Conservation (phyloP, 2,888 invertebrate species). For the Capitulum mitella region DNA sequence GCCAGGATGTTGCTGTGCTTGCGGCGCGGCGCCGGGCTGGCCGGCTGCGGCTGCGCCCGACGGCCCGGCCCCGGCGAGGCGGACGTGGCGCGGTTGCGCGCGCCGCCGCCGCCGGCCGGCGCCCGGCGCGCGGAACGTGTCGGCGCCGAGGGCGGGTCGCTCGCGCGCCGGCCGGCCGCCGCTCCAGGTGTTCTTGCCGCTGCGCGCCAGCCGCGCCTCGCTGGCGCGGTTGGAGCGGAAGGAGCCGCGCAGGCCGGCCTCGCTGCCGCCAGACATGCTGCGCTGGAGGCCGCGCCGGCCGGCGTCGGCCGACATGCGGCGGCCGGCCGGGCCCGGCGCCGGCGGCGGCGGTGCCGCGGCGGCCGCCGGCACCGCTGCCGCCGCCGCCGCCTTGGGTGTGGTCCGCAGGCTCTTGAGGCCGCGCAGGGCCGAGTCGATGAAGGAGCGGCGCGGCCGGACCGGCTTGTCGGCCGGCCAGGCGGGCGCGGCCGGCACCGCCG, state of each 20-base stretch:
- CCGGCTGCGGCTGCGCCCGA: neutral
- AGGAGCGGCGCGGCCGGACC: neutral
- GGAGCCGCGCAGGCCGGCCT: conserved; percentile 14
- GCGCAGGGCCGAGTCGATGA: conserved; percentile 16
- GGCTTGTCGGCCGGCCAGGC: neutral
- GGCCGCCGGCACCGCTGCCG: too few species aligned
- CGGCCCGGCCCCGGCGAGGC: conserved; percentile 38
- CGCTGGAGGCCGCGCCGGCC: conserved; percentile 13
- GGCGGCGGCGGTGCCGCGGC: neutral
- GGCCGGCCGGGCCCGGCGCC: neutral
- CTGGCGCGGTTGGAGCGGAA: conserved; percentile 19
- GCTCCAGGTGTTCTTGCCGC: conserved; percentile 63
- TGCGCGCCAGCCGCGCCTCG: conserved; percentile 15
- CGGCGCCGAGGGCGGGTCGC: conserved; percentile 53
- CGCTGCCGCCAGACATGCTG: conserved; percentile 11
- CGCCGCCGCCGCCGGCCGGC: conserved; percentile 38
- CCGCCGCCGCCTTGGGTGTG: neutral
- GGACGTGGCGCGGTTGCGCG: conserved; percentile 39
- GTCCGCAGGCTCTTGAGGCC: neutral
- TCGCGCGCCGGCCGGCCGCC: conserved; percentile 48
- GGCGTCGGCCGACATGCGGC: neutral
- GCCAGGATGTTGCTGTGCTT: conserved; percentile 5
- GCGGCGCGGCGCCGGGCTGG: conserved; percentile 1
- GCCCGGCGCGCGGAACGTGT: conserved; percentile 50
- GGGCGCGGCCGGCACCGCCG: neutral